These are phyloP conservation scores for Tiphia femorata DNA, from an alignment of 2,888 invertebrate genomes.

Conservation along the genomic window DNA sequence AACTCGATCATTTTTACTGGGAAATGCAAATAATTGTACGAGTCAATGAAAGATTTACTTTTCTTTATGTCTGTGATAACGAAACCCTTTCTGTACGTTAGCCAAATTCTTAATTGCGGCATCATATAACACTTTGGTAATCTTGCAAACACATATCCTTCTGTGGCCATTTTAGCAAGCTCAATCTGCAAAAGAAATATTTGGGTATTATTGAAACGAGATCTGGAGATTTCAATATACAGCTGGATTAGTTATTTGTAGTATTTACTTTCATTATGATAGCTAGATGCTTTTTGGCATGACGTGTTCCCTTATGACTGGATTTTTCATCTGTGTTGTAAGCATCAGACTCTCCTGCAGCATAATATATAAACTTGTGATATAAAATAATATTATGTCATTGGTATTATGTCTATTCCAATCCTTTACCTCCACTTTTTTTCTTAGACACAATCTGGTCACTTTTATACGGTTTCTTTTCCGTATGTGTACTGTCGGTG, in stretches of 20 bases:
- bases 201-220: not conserved
- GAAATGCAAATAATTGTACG: too few relatives aligned
- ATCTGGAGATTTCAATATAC: not conserved
- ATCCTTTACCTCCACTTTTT: not conserved
- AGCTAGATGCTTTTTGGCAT: not conserved
- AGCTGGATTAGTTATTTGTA: not conserved
- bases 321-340: not conserved
- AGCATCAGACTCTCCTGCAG: conserved; percentile 3
- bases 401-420: not conserved
- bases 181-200: too few relatives aligned
- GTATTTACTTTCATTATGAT: not conserved
- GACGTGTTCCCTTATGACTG: not conserved
- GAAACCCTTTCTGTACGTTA: conserved; percentile 56
- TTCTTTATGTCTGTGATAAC: conserved; percentile 29
- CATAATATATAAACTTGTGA: not conserved
- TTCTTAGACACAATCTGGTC: too few relatives aligned
- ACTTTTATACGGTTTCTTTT: too few relatives aligned
- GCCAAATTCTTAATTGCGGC: conserved; percentile 59
- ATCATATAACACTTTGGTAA: conserved; percentile 55
- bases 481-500: too few relatives aligned
- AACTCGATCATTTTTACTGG: too few relatives aligned
- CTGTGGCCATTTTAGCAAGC: conserved; percentile 54
- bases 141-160: conserved; percentile 59
- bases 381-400: not conserved
- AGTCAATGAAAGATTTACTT: conserved; percentile 30